phyloP scores from a whole-genome alignment of 2,797 vertebrate genomes.

The Eulemur coronatus region DNA sequence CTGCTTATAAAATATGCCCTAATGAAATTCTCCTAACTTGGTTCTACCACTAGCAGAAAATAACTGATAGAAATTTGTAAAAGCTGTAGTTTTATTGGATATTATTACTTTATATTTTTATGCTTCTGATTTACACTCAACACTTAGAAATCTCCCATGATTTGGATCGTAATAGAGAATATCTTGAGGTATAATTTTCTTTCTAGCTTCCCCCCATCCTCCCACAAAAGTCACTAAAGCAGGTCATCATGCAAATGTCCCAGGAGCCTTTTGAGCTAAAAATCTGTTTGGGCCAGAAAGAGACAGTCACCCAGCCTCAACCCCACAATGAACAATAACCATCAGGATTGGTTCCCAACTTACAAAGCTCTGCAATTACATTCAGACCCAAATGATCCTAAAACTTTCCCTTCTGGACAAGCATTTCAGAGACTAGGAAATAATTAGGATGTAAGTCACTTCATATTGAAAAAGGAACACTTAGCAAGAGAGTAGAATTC shows the following conservation, averaged over 20 bases:
- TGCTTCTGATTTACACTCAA: background rate
- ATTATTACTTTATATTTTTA: constrained; percentile 38
- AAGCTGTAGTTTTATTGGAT: background rate
- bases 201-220: background rate
- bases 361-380: background rate
- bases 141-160: background rate
- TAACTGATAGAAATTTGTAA: background rate
- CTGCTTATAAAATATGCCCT: background rate
- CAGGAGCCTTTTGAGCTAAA: background rate
- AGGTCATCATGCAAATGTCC: background rate
- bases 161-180: background rate
- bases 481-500: background rate
- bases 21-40: background rate
- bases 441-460: background rate
- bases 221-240: background rate
- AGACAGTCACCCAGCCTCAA: background rate
- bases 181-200: background rate
- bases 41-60: background rate
- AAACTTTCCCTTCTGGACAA: background rate
- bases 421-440: constrained; percentile 1
- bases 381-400: background rate
- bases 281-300: background rate
- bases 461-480: background rate
- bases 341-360: background rate
- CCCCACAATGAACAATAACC: background rate